Evolutionary conservation across 2,797 vertebrate genomes (phyloP).

Genomic region (Malurus splendens): DNA sequence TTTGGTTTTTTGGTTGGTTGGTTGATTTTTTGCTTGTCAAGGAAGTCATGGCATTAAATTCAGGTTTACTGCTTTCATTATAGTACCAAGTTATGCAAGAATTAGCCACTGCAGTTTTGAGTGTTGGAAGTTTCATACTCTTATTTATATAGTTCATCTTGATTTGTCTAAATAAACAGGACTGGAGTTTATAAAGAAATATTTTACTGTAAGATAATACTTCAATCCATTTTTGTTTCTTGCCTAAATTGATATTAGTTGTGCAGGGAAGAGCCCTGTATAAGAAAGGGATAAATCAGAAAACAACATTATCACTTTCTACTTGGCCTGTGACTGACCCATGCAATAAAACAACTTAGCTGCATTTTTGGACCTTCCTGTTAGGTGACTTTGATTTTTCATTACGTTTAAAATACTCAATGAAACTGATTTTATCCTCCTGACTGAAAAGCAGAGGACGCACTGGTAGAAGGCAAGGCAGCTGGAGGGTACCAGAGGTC

Average conservation of each 20-base stretch:
- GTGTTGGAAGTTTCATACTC: neutral
- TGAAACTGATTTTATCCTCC: neutral
- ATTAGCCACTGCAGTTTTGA: neutral
- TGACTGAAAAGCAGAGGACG: neutral
- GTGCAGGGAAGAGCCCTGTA: neutral
- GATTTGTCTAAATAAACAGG: neutral
- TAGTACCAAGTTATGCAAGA: neutral
- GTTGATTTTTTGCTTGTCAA: neutral
- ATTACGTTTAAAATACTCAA: neutral
- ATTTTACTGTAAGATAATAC: neutral
- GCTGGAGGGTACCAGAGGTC: neutral
- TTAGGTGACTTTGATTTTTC: neutral
- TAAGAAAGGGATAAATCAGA: neutral
- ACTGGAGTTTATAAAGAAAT: neutral
- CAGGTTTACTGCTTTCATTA: neutral
- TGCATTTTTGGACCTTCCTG: neutral
- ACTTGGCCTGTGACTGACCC: neutral
- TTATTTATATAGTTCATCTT: neutral
- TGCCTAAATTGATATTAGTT: neutral
- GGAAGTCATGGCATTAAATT: neutral
- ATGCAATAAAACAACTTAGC: neutral
- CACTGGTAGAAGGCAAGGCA: neutral
- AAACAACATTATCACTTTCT: neutral
- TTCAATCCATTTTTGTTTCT: neutral
- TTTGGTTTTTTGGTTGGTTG: neutral